A percentile compares a stretch with the other conserved stretches of the same genome.
Conservation (phyloP, 92 coral and sea anemone species). For the Heteractis magnifica region DNA sequence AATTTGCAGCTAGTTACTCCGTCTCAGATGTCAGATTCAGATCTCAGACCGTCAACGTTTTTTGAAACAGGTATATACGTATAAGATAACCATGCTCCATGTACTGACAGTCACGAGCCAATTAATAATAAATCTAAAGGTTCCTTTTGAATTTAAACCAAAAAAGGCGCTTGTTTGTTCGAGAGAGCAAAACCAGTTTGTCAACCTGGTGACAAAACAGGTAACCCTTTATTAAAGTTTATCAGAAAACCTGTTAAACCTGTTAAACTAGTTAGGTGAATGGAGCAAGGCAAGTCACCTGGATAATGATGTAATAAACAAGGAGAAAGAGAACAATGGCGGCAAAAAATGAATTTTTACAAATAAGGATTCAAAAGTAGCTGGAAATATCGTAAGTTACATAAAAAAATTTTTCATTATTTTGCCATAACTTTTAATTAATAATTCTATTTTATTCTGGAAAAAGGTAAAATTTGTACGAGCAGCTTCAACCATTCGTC, state of each 20-base stretch:
- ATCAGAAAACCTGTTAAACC: conserved; percentile 22
- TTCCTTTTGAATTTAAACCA: too few relatives aligned
- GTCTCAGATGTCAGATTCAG: too few relatives aligned
- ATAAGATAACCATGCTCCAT: too few relatives aligned
- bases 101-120: too few relatives aligned
- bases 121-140: too few relatives aligned
- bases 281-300: neutral
- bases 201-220: conserved; percentile 19
- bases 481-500: neutral
- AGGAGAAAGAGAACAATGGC: conserved; percentile 5
- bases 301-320: neutral
- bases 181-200: neutral
- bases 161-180: neutral
- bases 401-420: neutral
- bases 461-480: neutral
- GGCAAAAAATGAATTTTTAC: neutral
- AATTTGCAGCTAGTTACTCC: too few relatives aligned
- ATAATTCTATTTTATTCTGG: neutral
- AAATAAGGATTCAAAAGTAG: neutral
- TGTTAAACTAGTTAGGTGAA: conserved; percentile 19
- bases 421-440: neutral
- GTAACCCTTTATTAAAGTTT: conserved; percentile 3
- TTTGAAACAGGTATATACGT: too few relatives aligned
- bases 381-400: neutral
- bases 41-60: too few relatives aligned